A percentile compares a stretch with the other conserved stretches of the same genome.
phyloP scores from a whole-genome alignment of 2,888 invertebrate genomes.

The Eristalis pertinax region DNA sequence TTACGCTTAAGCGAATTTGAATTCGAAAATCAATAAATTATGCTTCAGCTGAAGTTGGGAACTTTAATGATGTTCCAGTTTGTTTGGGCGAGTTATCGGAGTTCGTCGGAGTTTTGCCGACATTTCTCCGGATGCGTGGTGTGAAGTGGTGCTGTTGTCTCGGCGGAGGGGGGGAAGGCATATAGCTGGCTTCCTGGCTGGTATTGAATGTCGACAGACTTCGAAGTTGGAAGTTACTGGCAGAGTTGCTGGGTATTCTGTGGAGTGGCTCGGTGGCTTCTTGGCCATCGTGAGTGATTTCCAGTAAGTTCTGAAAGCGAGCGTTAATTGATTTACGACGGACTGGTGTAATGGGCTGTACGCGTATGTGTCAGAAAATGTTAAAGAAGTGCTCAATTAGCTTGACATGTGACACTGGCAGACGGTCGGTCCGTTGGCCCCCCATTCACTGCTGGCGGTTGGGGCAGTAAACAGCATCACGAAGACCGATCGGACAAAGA shows the following conservation, averaged over 20 bases:
- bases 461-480: too few species aligned
- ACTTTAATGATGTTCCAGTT: constrained; percentile 37
- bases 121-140: not conserved
- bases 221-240: not conserved
- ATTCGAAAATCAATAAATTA: constrained; percentile 46
- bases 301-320: too few species aligned
- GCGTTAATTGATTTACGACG: too few species aligned
- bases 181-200: not conserved
- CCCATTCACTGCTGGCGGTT: too few species aligned
- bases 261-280: too few species aligned
- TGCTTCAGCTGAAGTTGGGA: not conserved
- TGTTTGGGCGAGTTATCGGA: not conserved
- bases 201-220: not conserved
- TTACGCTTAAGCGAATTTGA: constrained; percentile 19
- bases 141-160: not conserved
- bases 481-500: too few species aligned
- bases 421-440: too few species aligned
- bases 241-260: not conserved
- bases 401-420: too few species aligned
- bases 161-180: not conserved
- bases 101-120: not conserved
- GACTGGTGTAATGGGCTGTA: too few species aligned
- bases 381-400: too few species aligned
- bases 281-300: too few species aligned
- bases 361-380: too few species aligned